Evolutionary conservation across 1,140 invertebrate genomes (phyloP), one percentile per base, ranked within the genome.

Genomic region (Drosophila repleta): DNA sequence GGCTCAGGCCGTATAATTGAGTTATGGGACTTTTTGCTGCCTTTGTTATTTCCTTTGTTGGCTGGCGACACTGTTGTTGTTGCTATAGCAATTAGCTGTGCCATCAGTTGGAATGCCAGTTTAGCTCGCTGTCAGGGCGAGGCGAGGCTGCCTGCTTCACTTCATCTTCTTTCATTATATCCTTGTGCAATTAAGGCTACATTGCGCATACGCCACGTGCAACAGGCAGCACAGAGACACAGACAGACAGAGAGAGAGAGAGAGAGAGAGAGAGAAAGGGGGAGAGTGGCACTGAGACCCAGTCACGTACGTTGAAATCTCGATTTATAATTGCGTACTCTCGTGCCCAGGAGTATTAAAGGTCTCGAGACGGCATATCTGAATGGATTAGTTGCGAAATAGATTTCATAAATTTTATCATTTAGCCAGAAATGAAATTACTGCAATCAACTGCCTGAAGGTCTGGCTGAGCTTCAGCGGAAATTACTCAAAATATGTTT

Each of bases 141-240:
- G 35, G 13, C 6, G 60, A 35, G 18, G 7, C 29, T 45, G 10
- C 15, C 35, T 52, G 6, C 26, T 43, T 8, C 7, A 3, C 15
- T 49, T 29, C 48, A 26, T 29, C 24, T 17, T 26, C n/a, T 49
- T 10, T 37, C 41, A 32, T 43, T 49, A 51, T 20, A 15, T 24
- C 20, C 24, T 18, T 57, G 41, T 53, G 37, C 61, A 67, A 65
- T 56, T 70, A 69, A 64, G 63, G 51, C 46, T 7, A 6, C 29
- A 24, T 57, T 65, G 41, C 52, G 61, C 24, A 65, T 65, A 70
- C 61, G 67, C 45, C 35, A 51, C 51, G 61, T 70, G 52, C 67
- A 65, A 57, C 51, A 20, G 6, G 15, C 18, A 26, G 29, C 17
- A 41, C 6, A 5, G 4, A 29, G n/a, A 15, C 32, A 32, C 7